Evolutionary conservation across 1,140 invertebrate species (phyloP).

Genomic region (Halictus rubicundus): DNA sequence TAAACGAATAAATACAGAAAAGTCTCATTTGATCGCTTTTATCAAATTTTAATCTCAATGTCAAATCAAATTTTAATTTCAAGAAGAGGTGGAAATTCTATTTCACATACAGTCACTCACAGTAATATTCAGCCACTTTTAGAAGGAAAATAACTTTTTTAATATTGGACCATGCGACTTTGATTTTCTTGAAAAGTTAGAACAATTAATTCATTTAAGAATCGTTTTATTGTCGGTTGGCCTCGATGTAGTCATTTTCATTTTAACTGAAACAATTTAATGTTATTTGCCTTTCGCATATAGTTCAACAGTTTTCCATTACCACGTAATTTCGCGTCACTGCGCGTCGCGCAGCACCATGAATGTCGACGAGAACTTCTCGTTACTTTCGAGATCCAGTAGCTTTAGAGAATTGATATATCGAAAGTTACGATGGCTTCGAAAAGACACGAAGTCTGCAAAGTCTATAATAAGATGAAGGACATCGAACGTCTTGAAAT

Average conservation of each 20-base stretch:
- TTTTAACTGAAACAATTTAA: background rate
- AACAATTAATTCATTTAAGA: too few species aligned
- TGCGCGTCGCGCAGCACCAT: too few species aligned
- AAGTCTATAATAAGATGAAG: constrained; percentile 25
- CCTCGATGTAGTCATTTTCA: background rate
- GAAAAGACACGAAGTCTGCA: constrained; percentile 8
- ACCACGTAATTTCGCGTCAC: constrained; percentile 37
- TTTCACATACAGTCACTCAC: too few species aligned
- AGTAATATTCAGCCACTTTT: too few species aligned
- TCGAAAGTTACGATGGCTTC: constrained; percentile 4
- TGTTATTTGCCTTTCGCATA: background rate
- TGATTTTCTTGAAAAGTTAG: too few species aligned
- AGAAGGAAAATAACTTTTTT: too few species aligned
- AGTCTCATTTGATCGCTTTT: too few species aligned
- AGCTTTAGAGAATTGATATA: constrained; percentile 25
- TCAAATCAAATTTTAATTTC: too few species aligned
- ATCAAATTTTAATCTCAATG: too few species aligned
- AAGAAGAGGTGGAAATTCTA: too few species aligned
- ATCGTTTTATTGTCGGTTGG: background rate
- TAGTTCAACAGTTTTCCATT: background rate
- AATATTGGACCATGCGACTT: too few species aligned
- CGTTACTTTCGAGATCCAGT: background rate
- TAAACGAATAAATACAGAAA: too few species aligned
- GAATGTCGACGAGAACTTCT: background rate
- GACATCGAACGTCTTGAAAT: constrained; percentile 6